These are phyloP conservation scores for Lophius americanus DNA, from an alignment of 2,797 vertebrate species.

Conservation along the genomic window DNA sequence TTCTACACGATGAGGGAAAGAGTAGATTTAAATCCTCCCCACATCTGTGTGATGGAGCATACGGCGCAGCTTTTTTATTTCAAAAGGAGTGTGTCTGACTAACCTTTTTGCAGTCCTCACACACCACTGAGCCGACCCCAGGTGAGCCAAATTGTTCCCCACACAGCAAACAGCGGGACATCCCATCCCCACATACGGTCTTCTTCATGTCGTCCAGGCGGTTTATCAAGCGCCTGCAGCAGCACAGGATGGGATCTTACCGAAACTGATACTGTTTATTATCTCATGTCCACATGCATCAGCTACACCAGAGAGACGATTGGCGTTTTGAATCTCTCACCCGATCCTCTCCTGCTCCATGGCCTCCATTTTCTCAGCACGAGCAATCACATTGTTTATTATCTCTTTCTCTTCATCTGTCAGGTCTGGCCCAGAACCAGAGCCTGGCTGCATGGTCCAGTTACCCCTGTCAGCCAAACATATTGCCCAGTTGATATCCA, in stretches of 20 bases:
- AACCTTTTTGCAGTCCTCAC: slow-evolving; percentile 99
- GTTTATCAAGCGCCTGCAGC: slow-evolving; percentile 90
- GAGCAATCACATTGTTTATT: slow-evolving; percentile 93
- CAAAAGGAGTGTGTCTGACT: slow-evolving; percentile 13
- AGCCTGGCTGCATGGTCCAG: slow-evolving; percentile 74
- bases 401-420: slow-evolving; percentile 98
- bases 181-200: slow-evolving; percentile 91
- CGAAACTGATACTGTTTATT: slow-evolving; percentile 39
- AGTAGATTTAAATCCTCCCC: slow-evolving; percentile 2
- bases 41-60: background rate
- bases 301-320: background rate
- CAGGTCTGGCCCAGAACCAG: slow-evolving; percentile 83
- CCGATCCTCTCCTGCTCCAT: slow-evolving; percentile 98
- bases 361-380: slow-evolving; percentile 96
- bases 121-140: slow-evolving; percentile 90
- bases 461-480: slow-evolving; percentile 69
- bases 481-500: slow-evolving; percentile 27
- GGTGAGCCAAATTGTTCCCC: slow-evolving; percentile 91
- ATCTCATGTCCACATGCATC: slow-evolving; percentile 13
- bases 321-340: slow-evolving; percentile 74
- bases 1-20: slow-evolving; percentile 80
- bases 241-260: slow-evolving; percentile 34
- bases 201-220: slow-evolving; percentile 94
- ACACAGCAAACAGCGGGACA: slow-evolving; percentile 93
- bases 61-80: background rate